A percentile compares a stretch with the other conserved stretches of the same genome.
phyloP scores from a whole-genome alignment of 2,113 vertebrate species.

The Hypocryptadius cinnamomeus region DNA sequence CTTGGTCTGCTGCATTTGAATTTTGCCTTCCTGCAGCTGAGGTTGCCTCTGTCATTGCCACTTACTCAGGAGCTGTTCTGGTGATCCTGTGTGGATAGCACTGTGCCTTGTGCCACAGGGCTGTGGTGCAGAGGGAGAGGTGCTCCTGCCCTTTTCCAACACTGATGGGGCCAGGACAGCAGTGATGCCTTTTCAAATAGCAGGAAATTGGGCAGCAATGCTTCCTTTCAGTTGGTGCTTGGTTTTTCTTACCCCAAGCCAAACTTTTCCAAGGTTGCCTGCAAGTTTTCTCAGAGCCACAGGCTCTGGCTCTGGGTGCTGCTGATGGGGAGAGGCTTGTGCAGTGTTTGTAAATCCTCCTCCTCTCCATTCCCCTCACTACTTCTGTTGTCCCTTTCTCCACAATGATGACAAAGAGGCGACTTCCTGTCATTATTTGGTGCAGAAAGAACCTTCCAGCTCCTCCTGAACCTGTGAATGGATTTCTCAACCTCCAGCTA shows the following conservation, averaged over 20 bases:
- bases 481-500: slow-evolving; percentile 38
- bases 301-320: not conserved
- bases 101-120: not conserved
- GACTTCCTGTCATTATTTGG: not conserved
- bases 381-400: not conserved
- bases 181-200: rapidly evolving
- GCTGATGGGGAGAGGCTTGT: rapidly evolving
- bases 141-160: not conserved
- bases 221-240: not conserved
- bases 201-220: rapidly evolving
- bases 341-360: not conserved
- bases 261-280: not conserved
- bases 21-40: not conserved
- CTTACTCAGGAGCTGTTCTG: not conserved
- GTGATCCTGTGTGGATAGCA: not conserved
- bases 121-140: not conserved
- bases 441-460: not conserved
- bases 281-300: not conserved
- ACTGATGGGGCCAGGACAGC: not conserved
- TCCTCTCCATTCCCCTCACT: not conserved
- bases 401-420: not conserved
- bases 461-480: slow-evolving; percentile 46
- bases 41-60: not conserved
- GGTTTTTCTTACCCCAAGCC: not conserved
- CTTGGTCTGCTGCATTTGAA: not conserved